A percentile compares a stretch with the other conserved stretches of the same genome.
Conservation (phyloP, 2,113 vertebrate species). For the Scophthalmus maximus region DNA sequence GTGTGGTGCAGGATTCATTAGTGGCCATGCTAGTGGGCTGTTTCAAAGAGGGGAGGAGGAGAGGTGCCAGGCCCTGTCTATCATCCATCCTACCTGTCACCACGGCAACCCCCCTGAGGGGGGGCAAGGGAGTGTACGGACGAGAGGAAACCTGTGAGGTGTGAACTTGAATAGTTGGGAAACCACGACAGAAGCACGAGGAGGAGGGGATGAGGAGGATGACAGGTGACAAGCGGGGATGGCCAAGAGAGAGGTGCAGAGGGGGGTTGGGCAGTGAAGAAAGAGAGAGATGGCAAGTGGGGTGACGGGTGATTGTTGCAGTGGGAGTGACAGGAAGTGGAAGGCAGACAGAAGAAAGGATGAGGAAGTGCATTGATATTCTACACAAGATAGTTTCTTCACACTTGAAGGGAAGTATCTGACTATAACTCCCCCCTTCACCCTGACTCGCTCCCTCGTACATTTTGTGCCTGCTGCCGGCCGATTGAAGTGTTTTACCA, state of each 20-base stretch:
- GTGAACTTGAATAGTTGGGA: slow-evolving; percentile 69
- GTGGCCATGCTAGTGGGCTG: slow-evolving; percentile 48
- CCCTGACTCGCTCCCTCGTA: slow-evolving; percentile 35
- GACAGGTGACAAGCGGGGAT: slow-evolving; percentile 75
- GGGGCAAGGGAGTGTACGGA: slow-evolving; percentile 56
- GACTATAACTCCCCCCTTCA: slow-evolving; percentile 56
- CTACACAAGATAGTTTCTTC: slow-evolving; percentile 59
- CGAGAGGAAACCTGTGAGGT: slow-evolving; percentile 74
- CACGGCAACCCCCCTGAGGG: slow-evolving; percentile 60
- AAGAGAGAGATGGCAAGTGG: slow-evolving; percentile 51
- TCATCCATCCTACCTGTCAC: slow-evolving; percentile 79
- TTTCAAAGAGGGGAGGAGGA: slow-evolving; percentile 40
- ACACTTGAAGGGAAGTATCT: slow-evolving; percentile 70
- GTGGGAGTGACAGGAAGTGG: slow-evolving; percentile 70
- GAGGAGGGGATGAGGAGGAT: slow-evolving; percentile 66
- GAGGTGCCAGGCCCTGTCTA: slow-evolving; percentile 63
- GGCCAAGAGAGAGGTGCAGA: slow-evolving; percentile 52
- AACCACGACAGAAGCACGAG: slow-evolving; percentile 55
- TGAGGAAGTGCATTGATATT: slow-evolving; percentile 74
- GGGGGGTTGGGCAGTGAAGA: slow-evolving; percentile 63
- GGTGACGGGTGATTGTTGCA: slow-evolving; percentile 75
- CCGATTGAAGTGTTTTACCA: neutral
- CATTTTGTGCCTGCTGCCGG: slow-evolving; percentile 13
- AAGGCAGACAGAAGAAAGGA: slow-evolving; percentile 64
- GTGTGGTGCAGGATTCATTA: slow-evolving; percentile 56